Evolutionary conservation across 2,888 invertebrate genomes (phyloP).

Genomic region (Apodemia hepburni): DNA sequence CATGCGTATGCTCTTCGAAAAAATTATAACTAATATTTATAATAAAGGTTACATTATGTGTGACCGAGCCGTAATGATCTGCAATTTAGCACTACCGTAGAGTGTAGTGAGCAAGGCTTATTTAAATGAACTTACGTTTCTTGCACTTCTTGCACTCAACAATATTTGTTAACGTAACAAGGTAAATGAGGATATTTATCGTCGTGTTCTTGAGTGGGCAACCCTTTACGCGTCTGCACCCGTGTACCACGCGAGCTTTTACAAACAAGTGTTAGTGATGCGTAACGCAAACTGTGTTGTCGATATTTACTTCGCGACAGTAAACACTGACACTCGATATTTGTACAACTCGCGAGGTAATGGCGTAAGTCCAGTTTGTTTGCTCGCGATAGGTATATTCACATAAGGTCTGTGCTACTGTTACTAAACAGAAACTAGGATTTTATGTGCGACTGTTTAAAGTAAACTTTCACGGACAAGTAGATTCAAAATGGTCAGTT

Average conservation of each 20-base stretch:
- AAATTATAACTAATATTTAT: slow-evolving; percentile 3
- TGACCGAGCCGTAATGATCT: slow-evolving; percentile 29
- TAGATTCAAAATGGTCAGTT: slow-evolving; percentile 37
- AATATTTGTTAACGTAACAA: slow-evolving; percentile 63
- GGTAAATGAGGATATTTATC: slow-evolving; percentile 69
- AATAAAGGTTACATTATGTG: slow-evolving; percentile 18
- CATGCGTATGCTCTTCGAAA: too few species aligned
- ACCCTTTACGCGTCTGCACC: slow-evolving; percentile 69
- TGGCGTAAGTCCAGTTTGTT: slow-evolving; percentile 61
- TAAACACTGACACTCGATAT: slow-evolving; percentile 72
- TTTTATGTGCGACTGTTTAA: slow-evolving; percentile 15
- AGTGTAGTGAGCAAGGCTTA: slow-evolving; percentile 33
- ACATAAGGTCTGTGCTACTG: slow-evolving; percentile 58
- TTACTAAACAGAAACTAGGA: slow-evolving; percentile 46
- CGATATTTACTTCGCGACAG: slow-evolving; percentile 70
- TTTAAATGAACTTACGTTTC: slow-evolving; percentile 40
- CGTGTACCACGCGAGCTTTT: slow-evolving; percentile 53
- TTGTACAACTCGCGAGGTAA: slow-evolving; percentile 70
- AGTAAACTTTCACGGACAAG: neutral
- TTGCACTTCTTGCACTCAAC: slow-evolving; percentile 38
- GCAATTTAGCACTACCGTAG: slow-evolving; percentile 34
- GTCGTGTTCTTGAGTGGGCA: slow-evolving; percentile 61
- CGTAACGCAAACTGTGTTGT: slow-evolving; percentile 76
- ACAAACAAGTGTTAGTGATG: slow-evolving; percentile 76
- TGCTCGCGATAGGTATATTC: slow-evolving; percentile 50